Percentiles rank a stretch among this genome's conserved stretches.
phyloP scores from a whole-genome alignment of 2,888 invertebrate genomes.

The Trichogramma dendrolimi region DNA sequence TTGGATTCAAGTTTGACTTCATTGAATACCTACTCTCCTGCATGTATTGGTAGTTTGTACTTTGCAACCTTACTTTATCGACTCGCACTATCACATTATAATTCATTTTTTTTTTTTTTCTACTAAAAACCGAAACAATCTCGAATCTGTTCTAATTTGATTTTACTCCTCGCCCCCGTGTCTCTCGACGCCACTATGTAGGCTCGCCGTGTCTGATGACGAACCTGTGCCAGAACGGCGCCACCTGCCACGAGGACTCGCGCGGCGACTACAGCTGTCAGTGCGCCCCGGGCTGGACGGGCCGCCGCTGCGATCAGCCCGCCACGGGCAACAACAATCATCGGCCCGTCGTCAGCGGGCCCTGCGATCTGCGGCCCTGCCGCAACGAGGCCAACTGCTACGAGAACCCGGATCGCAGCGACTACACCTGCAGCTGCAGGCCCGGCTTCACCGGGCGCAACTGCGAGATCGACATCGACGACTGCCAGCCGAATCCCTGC shows the following conservation, averaged over 20 bases:
- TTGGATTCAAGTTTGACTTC: no score
- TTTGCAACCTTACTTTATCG: no score
- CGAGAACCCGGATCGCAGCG: constrained; percentile 59
- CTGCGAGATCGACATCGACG: constrained; percentile 65
- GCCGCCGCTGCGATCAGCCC: constrained; percentile 62
- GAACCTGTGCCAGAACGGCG: constrained; percentile 76
- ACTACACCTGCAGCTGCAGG: constrained; percentile 52
- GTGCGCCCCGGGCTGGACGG: constrained; percentile 61
- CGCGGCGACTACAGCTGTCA: constrained; percentile 55
- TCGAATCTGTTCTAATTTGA: no score
- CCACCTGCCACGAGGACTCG: constrained; percentile 66
- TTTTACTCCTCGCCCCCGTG: background rate
- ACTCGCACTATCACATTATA: no score
- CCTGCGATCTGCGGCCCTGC: constrained; percentile 65
- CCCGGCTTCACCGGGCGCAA: constrained; percentile 65
- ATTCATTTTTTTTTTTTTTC: no score
- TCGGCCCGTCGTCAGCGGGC: background rate
- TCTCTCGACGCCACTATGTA: background rate
- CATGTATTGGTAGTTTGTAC: no score
- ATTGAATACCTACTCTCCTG: no score
- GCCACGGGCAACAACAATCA: constrained; percentile 61
- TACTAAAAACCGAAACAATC: no score
- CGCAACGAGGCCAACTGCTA: constrained; percentile 69
- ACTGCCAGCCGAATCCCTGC: constrained; percentile 66
- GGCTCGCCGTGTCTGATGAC: constrained; percentile 55